Evolutionary conservation across 2,888 invertebrate species (phyloP).

Genomic region (Horisme vitalbata): DNA sequence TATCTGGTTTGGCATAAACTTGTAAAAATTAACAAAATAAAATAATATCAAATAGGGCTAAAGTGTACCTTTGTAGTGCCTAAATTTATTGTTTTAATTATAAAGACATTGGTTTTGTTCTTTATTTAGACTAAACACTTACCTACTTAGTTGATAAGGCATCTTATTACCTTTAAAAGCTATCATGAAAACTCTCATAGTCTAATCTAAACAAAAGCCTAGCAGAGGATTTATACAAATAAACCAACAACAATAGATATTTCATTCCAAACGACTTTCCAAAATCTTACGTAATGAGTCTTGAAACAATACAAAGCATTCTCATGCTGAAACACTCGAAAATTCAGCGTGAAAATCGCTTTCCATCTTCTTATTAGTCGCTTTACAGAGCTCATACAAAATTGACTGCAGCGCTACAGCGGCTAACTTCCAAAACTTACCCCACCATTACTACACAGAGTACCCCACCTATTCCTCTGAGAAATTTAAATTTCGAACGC

Average conservation of each 20-base stretch:
- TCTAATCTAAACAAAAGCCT: background rate
- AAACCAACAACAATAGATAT: background rate
- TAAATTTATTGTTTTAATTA: too few species aligned
- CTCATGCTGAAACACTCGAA: conserved; percentile 13
- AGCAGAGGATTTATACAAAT: background rate
- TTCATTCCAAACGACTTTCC: conserved; percentile 10
- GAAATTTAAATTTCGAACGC: conserved; percentile 80
- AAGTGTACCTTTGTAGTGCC: too few species aligned
- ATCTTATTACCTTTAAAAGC: too few species aligned
- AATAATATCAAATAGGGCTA: too few species aligned
- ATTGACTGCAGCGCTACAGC: conserved; percentile 51
- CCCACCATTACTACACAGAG: conserved; percentile 46
- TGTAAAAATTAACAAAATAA: too few species aligned
- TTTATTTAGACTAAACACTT: too few species aligned
- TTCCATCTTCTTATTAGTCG: conserved; percentile 43
- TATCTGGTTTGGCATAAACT: too few species aligned
- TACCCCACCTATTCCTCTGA: conserved; percentile 76
- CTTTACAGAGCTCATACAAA: conserved; percentile 43
- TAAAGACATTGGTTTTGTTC: too few species aligned
- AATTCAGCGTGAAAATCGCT: conserved; percentile 32
- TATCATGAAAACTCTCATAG: too few species aligned
- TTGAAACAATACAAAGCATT: conserved; percentile 28
- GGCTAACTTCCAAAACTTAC: conserved; percentile 39
- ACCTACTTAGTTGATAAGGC: too few species aligned
- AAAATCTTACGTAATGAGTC: conserved; percentile 25